phyloP scores from a whole-genome alignment of 2,797 vertebrate species.

The Galagoides demidoff region DNA sequence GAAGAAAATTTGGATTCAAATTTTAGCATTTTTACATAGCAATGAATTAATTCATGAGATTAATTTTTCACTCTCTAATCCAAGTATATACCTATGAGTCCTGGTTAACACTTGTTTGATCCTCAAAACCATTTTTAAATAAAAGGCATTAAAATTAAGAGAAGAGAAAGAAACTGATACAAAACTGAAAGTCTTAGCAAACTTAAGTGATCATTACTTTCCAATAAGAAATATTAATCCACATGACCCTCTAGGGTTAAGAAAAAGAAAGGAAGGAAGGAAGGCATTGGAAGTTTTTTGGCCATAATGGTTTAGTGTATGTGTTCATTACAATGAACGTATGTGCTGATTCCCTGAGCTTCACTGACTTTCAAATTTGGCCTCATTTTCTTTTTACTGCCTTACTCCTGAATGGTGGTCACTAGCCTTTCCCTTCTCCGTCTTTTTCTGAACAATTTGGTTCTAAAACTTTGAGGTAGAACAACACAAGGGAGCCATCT shows the following conservation, averaged over 20 bases:
- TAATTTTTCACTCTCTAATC: not conserved
- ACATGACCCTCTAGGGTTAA: not conserved
- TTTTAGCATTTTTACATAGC: slow-evolving; percentile 4
- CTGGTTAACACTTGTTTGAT: slow-evolving; percentile 13
- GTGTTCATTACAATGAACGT: not conserved
- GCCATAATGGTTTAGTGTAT: not conserved
- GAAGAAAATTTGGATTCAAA: not conserved
- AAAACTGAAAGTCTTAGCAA: not conserved
- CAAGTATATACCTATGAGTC: not conserved
- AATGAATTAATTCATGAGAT: not conserved
- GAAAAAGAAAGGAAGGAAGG: not conserved
- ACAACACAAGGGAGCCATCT: not conserved
- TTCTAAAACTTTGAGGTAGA: not conserved
- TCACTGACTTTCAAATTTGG: not conserved
- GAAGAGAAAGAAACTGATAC: not conserved
- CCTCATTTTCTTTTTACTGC: not conserved
- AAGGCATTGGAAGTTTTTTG: not conserved
- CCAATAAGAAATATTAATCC: not conserved
- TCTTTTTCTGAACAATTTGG: not conserved
- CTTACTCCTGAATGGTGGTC: not conserved
- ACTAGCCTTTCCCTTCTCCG: not conserved
- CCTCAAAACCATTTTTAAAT: not conserved
- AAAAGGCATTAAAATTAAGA: not conserved
- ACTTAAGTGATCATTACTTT: not conserved
- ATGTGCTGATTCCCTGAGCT: not conserved